A percentile compares a stretch with the other conserved stretches of the same genome.
Evolutionary conservation across 2,888 invertebrate species (phyloP).

Genomic region (Saturnia japonica): DNA sequence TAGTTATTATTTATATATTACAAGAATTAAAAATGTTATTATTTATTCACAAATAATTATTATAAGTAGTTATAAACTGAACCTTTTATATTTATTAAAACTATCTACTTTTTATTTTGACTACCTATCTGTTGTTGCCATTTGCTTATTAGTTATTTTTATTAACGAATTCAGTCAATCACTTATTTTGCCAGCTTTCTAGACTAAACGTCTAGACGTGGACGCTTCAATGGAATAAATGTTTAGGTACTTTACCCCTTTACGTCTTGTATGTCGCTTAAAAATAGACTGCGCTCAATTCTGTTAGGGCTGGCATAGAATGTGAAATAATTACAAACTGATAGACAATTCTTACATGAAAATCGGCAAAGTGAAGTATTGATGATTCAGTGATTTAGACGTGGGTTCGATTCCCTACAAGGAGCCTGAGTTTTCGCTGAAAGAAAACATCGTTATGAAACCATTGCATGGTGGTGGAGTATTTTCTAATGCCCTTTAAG

Average conservation of each 20-base stretch:
- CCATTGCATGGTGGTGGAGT: too few species aligned
- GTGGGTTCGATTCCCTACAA: too few species aligned
- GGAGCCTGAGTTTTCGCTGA: too few species aligned
- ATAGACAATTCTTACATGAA: too few species aligned
- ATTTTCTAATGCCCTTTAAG: too few species aligned
- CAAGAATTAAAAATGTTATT: too few species aligned
- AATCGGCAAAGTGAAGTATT: too few species aligned
- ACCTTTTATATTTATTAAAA: neutral
- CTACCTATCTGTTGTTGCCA: neutral
- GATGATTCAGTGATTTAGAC: too few species aligned
- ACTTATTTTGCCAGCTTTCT: constrained; percentile 4
- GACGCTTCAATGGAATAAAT: constrained; percentile 17
- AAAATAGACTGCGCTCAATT: constrained; percentile 29
- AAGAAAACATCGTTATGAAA: too few species aligned
- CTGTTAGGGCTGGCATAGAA: constrained; percentile 8
- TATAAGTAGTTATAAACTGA: neutral
- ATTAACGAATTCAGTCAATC: neutral
- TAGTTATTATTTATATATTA: too few species aligned
- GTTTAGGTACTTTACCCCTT: constrained; percentile 34
- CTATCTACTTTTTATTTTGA: neutral
- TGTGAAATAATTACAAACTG: neutral
- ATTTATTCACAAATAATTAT: too few species aligned
- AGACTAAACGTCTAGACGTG: constrained; percentile 38
- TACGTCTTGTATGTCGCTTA: constrained; percentile 27
- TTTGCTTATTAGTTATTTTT: neutral